Evolutionary conservation across 2,797 vertebrate species (phyloP).

Genomic region (Brachymystax lenok): DNA sequence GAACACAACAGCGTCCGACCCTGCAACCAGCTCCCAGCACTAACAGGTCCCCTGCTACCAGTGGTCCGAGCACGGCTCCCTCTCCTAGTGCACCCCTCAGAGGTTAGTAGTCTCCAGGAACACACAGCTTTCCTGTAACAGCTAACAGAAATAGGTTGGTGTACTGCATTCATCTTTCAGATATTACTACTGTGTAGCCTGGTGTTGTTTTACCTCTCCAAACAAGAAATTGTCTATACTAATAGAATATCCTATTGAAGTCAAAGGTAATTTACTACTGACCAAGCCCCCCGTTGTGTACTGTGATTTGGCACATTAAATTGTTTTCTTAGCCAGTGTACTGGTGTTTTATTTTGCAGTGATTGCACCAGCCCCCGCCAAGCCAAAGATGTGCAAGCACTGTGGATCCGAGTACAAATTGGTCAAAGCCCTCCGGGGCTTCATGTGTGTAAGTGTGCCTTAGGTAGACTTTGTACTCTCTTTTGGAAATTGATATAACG

Average conservation of each 20-base stretch:
- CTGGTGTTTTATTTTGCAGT: constrained; percentile 22
- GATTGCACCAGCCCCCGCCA: background rate
- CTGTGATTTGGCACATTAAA: background rate
- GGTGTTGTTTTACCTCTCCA: background rate
- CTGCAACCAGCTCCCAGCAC: background rate
- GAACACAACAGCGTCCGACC: background rate
- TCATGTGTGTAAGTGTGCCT: constrained; percentile 83
- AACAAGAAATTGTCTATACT: background rate
- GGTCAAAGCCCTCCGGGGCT: constrained; percentile 79
- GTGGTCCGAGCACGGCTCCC: background rate
- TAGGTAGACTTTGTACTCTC: background rate
- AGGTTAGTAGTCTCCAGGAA: background rate
- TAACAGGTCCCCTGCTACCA: background rate
- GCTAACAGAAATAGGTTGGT: background rate
- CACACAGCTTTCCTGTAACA: background rate
- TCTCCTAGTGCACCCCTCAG: background rate
- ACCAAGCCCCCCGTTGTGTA: background rate
- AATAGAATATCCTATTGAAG: background rate
- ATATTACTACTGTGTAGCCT: background rate
- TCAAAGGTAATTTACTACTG: background rate
- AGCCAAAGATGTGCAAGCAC: constrained; percentile 60
- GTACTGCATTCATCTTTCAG: background rate
- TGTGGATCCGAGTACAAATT: constrained; percentile 80
- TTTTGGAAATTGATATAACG: background rate
- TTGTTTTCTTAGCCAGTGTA: background rate